Base-by-base conservation (phyloP, 2,113 vertebrate species). In the Podarcis raffonei region DNA sequence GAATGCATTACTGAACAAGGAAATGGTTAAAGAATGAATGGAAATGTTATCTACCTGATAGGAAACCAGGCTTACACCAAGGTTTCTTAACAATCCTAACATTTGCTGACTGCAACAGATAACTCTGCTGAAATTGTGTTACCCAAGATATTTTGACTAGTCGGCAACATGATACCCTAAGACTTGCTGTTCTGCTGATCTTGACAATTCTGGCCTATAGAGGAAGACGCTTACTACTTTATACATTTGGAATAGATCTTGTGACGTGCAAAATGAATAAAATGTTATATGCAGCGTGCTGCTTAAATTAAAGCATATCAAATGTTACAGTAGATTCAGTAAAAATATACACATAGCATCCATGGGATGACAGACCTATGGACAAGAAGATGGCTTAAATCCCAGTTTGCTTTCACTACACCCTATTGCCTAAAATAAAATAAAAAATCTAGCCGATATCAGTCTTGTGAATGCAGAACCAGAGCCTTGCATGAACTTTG, bases 111-210 rank as follows among this genome's bases (percentile, higher is more conserved):
- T 69, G 32, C 6, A 37, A 81, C 62, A 84, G 78, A 74, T 88
- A 69, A 75, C 42, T 81, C 9, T 87, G 53, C 23, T 88, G 90
- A 91, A 75, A 86, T 37, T 37, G 39, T 72, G 72, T n/a, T 80
- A 80, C 83, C 72, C 74, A 82, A 90, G 83, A 68, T 81, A 53
- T 88, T 91, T 87, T 84, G 72, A 78, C 0, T 81, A 91, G 59
- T 93, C 89, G 92, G 81, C 87, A 90, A 72, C 74, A 86, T 9
- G 1, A 15, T 90, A 75, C 18, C 30, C 72, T 65, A 65, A 86
- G 82, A 76, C 30, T 22, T 81, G 59, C 27, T 74, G 90, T 91
- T 92, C 78, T 85, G 87, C 84, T 91, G 89, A 81, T 1, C 59
- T 91, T 48, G 81, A 85, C 32, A 0, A 0, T 76, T 91, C 13